phyloP scores from a whole-genome alignment of 1,140 invertebrate genomes.

The Tigriopus japonicus region DNA sequence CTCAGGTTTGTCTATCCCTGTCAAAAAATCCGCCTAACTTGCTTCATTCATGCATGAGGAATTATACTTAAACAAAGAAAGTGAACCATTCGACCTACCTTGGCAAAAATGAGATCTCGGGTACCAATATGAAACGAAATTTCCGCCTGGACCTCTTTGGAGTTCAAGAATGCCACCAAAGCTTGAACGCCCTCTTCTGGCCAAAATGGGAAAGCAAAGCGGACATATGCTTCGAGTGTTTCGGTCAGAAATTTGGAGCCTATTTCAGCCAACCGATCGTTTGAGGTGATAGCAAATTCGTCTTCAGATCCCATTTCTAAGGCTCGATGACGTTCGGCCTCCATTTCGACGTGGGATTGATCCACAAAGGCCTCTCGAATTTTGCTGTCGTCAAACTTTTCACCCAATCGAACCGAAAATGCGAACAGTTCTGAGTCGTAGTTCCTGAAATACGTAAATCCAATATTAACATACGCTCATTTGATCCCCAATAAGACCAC shows the following conservation, averaged over 20 bases:
- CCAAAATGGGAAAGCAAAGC: slow-evolving; percentile 42
- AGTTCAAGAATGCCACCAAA: slow-evolving; percentile 37
- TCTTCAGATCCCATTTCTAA: slow-evolving; percentile 36
- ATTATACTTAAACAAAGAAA: no score
- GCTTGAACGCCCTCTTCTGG: slow-evolving; percentile 45
- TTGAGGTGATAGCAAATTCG: slow-evolving; percentile 31
- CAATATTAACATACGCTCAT: neutral
- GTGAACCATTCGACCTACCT: slow-evolving; percentile 36
- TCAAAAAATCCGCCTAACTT: no score
- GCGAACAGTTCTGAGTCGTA: slow-evolving; percentile 68
- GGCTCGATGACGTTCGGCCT: slow-evolving; percentile 43
- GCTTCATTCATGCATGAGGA: no score
- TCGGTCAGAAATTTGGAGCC: slow-evolving; percentile 39
- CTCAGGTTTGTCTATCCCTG: no score
- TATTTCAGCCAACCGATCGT: slow-evolving; percentile 40
- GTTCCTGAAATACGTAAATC: slow-evolving; percentile 39
- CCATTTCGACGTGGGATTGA: slow-evolving; percentile 50
- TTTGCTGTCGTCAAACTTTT: slow-evolving; percentile 49
- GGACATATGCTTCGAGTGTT: slow-evolving; percentile 38
- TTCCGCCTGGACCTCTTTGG: slow-evolving; percentile 41
- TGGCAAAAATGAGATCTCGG: slow-evolving; percentile 54
- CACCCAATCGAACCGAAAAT: slow-evolving; percentile 63
- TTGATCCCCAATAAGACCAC: neutral
- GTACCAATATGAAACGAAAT: slow-evolving; percentile 51
- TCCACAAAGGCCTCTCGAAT: slow-evolving; percentile 57